Conservation (phyloP, 2,888 invertebrate species). For the Scaptomyza cyrtandrae region DNA sequence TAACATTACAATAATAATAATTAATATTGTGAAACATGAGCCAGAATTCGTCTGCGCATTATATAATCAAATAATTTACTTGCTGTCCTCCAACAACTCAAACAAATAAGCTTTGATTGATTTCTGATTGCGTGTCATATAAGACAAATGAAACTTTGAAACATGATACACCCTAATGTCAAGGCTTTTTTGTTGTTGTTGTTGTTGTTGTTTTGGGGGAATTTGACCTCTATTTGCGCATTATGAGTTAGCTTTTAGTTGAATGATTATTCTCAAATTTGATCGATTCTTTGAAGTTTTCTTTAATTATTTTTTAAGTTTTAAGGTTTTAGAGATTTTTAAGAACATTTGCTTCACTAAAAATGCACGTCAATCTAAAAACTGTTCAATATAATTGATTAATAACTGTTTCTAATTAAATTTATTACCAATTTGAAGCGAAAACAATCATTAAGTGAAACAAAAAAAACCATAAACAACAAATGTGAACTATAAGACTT, state of each 20-base stretch:
- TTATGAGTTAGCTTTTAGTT: conserved; percentile 6
- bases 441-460: conserved; percentile 11
- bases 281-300: not conserved
- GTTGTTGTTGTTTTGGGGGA: not conserved
- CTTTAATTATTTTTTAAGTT: not conserved
- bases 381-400: not conserved
- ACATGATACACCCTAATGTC: conserved; percentile 58
- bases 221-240: conserved; percentile 48
- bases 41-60: conserved; percentile 17
- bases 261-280: not conserved
- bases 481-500: conserved; percentile 36
- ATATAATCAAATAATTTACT: conserved; percentile 16
- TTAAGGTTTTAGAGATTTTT: not conserved
- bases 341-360: too few relatives aligned
- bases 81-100: conserved; percentile 13
- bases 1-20: not conserved
- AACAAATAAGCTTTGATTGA: conserved; percentile 52
- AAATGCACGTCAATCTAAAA: too few relatives aligned
- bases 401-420: conserved; percentile 20
- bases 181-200: conserved; percentile 41
- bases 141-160: conserved; percentile 11
- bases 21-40: conserved; percentile 4
- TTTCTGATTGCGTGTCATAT: conserved; percentile 37
- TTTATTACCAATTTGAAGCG: conserved; percentile 20
- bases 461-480: conserved; percentile 8